Evolutionary conservation across 2,888 invertebrate genomes (phyloP).

Genomic region (Cacoxenus indagator): DNA sequence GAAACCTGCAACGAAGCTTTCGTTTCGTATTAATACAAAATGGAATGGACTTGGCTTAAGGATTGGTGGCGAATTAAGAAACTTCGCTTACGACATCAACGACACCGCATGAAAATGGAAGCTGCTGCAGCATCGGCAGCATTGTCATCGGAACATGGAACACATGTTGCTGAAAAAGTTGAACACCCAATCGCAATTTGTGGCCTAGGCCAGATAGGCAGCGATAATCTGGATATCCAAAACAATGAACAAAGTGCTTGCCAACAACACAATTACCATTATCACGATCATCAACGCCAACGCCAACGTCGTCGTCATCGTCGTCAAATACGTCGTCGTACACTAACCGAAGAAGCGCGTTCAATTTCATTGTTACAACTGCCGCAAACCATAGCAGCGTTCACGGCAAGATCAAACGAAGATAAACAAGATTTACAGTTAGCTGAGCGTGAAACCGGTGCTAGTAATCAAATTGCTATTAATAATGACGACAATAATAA

Average conservation of each 20-base stretch:
- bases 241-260: background rate
- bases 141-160: background rate
- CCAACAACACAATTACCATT: background rate
- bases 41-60: conserved; percentile 87
- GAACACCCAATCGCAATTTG: too few relatives aligned
- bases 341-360: conserved; percentile 31
- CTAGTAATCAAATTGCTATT: background rate
- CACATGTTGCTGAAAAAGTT: too few relatives aligned
- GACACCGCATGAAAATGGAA: conserved; percentile 47
- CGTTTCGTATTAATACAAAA: conserved; percentile 51
- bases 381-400: conserved; percentile 33
- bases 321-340: conserved; percentile 18
- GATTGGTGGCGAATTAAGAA: conserved; percentile 85
- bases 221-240: too few relatives aligned
- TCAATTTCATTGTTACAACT: conserved; percentile 29
- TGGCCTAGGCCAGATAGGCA: too few relatives aligned
- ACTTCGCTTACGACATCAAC: conserved; percentile 72
- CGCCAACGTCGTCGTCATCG: conserved; percentile 26
- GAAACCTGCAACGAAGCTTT: background rate
- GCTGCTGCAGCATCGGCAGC: conserved; percentile 39
- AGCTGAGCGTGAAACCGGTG: background rate
- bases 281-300: background rate
- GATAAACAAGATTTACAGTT: conserved; percentile 21
- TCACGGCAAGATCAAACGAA: conserved; percentile 38
- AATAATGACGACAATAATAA: conserved; percentile 21